phyloP scores from a whole-genome alignment of 2,113 vertebrate species.

The Vidua chalybeata region DNA sequence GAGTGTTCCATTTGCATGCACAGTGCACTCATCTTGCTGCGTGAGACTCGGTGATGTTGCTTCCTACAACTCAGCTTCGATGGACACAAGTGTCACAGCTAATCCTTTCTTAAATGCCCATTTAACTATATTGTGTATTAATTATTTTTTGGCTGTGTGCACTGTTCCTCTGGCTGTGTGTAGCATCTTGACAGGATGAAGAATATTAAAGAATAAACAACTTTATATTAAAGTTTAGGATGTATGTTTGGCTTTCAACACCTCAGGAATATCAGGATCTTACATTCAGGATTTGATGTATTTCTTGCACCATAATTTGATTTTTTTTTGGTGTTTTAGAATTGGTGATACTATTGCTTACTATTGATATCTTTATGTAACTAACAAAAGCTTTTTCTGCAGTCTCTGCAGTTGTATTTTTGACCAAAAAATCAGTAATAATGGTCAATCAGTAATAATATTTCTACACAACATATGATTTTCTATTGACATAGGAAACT shows the following conservation, averaged over 20 bases:
- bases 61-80: neutral
- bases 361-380: neutral
- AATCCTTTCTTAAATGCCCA: neutral
- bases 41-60: fast-evolving
- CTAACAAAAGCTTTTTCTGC: neutral
- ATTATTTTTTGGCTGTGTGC: neutral
- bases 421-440: neutral
- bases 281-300: neutral
- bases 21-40: neutral
- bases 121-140: neutral
- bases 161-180: neutral
- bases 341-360: neutral
- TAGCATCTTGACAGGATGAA: neutral
- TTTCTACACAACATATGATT: neutral
- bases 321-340: neutral
- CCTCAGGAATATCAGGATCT: neutral
- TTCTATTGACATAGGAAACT: neutral
- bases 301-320: neutral
- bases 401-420: neutral
- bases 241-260: neutral
- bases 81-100: neutral
- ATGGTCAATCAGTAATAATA: neutral
- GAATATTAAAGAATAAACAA: neutral
- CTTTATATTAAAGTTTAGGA: neutral
- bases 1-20: neutral